Conservation (phyloP, 2,888 invertebrate species). For the Agriopis marginaria region DNA sequence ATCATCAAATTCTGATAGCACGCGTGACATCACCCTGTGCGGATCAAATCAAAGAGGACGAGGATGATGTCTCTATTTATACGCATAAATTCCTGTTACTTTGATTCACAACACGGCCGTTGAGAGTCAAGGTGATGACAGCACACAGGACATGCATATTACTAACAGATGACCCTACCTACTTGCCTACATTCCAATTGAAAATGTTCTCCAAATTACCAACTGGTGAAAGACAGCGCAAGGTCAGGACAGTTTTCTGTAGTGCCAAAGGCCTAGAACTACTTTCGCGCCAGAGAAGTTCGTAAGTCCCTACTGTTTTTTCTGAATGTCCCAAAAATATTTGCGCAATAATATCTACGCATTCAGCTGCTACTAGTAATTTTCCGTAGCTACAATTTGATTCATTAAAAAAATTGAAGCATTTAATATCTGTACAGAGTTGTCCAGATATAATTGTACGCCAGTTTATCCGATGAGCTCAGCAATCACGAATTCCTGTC, state of each 20-base stretch:
- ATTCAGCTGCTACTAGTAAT: no score
- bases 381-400: no score
- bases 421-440: background rate
- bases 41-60: no score
- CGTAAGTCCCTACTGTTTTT: no score
- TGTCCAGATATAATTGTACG: background rate
- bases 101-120: conserved; percentile 29
- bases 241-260: no score
- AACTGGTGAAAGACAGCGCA: no score
- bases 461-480: conserved; percentile 15
- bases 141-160: conserved; percentile 43
- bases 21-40: conserved; percentile 20
- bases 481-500: conserved; percentile 14
- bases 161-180: conserved; percentile 35
- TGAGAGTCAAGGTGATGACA: conserved; percentile 26
- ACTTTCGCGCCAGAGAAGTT: no score
- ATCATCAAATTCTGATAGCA: no score
- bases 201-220: background rate
- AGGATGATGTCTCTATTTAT: conserved; percentile 22
- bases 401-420: no score
- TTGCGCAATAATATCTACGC: no score
- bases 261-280: no score
- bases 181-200: conserved; percentile 15
- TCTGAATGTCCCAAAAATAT: no score
- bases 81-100: conserved; percentile 35